Percentiles rank a stretch among this genome's conserved stretches.
phyloP scores from a whole-genome alignment of 2,113 vertebrate genomes.

The Halichoeres trimaculatus region DNA sequence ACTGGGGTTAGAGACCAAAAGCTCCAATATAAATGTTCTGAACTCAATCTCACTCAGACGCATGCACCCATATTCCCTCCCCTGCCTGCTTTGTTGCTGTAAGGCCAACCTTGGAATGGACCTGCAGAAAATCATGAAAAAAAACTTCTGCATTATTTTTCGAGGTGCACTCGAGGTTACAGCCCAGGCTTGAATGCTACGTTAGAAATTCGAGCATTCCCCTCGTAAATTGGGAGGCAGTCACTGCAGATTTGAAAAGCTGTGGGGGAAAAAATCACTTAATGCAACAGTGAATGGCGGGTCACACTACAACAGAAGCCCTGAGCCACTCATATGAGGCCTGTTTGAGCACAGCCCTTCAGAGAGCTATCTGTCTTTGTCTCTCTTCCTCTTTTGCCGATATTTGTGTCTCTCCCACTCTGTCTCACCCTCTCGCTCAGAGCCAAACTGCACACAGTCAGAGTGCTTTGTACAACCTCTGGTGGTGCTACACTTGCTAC shows the following conservation, averaged over 20 bases:
- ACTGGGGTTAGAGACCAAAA: conserved; percentile 72
- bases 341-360: conserved; percentile 70
- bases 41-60: conserved; percentile 70
- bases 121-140: conserved; percentile 58
- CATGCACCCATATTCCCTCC: conserved; percentile 59
- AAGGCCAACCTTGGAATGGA: conserved; percentile 68
- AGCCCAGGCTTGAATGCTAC: conserved; percentile 65
- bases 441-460: conserved; percentile 49
- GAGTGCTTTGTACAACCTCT: conserved; percentile 56
- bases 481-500: conserved; percentile 50
- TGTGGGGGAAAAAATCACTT: conserved; percentile 52
- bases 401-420: conserved; percentile 42
- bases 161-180: conserved; percentile 70
- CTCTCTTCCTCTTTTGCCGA: conserved; percentile 46
- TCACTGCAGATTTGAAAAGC: conserved; percentile 66
- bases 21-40: conserved; percentile 70
- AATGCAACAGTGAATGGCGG: conserved; percentile 71
- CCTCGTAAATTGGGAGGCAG: conserved; percentile 60
- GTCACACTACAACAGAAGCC: conserved; percentile 72
- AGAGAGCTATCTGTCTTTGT: conserved; percentile 61
- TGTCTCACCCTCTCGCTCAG: conserved; percentile 41
- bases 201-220: conserved; percentile 65
- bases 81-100: conserved; percentile 66
- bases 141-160: conserved; percentile 67
- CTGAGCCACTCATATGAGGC: conserved; percentile 56